These are phyloP conservation scores for Emydoidea blandingii DNA, from an alignment of 2,797 vertebrate genomes.

Conservation along the genomic window DNA sequence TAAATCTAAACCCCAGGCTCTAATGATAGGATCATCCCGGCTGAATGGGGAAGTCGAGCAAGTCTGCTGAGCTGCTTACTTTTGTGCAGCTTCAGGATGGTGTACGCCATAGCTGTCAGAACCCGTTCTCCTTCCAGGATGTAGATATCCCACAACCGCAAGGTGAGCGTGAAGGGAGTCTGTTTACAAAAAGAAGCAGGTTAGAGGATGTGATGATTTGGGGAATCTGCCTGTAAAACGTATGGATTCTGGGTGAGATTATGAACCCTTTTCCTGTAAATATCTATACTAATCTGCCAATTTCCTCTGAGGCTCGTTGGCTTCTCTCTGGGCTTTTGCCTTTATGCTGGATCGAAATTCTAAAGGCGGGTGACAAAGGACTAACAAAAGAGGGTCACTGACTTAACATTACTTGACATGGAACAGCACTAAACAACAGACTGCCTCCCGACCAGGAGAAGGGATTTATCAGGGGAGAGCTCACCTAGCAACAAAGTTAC, in stretches of 20 bases:
- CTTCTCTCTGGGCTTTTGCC: background rate
- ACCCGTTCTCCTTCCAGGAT: slow-evolving; percentile 88
- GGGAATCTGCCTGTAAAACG: background rate
- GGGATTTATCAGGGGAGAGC: background rate
- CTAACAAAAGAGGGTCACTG: background rate
- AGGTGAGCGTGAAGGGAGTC: slow-evolving; percentile 90
- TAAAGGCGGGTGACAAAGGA: background rate
- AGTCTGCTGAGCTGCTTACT: slow-evolving; percentile 82
- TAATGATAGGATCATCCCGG: background rate
- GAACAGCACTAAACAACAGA: background rate
- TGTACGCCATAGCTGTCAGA: slow-evolving; percentile 88
- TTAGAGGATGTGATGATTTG: background rate
- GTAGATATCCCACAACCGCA: slow-evolving; percentile 91
- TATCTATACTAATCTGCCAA: background rate
- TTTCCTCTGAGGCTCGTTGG: background rate
- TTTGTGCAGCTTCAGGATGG: slow-evolving; percentile 89
- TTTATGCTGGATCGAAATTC: background rate
- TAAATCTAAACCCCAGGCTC: background rate
- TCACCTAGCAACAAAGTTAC: background rate
- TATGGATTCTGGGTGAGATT: background rate
- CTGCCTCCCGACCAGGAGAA: background rate
- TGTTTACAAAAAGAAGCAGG: slow-evolving; percentile 55
- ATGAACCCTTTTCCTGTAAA: background rate
- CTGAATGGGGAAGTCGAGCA: background rate
- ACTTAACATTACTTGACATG: background rate